Conservation (phyloP, 2,113 vertebrate genomes). For the Mormyrus lacerda region DNA sequence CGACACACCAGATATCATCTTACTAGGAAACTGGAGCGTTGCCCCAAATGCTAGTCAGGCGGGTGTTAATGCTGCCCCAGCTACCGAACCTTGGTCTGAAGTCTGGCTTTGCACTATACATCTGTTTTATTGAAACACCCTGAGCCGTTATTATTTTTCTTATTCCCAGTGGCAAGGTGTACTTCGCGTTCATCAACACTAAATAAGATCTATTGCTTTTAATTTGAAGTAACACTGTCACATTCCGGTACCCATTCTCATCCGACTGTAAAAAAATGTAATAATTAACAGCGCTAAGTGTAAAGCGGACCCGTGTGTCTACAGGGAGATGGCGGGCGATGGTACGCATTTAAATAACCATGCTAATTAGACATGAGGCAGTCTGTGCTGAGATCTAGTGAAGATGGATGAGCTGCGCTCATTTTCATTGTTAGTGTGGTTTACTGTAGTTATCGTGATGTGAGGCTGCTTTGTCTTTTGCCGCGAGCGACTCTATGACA, state of each 20-base stretch:
- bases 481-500: background rate
- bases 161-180: background rate
- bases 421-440: background rate
- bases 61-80: background rate
- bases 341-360: background rate
- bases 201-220: background rate
- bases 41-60: background rate
- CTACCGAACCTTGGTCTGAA: background rate
- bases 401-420: background rate
- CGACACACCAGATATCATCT: background rate
- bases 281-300: background rate
- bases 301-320: background rate
- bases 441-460: no score
- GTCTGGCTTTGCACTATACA: background rate
- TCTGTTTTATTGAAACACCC: background rate
- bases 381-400: background rate
- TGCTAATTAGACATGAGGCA: background rate
- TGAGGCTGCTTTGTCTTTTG: background rate
- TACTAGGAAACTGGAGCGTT: background rate
- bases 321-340: background rate
- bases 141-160: background rate
- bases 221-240: background rate
- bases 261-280: background rate
- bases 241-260: background rate
- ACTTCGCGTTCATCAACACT: background rate